Percentiles rank a stretch among this genome's conserved stretches.
These are phyloP conservation scores for Monopterus albus DNA, from an alignment of 2,113 vertebrate genomes.

Conservation along the genomic window DNA sequence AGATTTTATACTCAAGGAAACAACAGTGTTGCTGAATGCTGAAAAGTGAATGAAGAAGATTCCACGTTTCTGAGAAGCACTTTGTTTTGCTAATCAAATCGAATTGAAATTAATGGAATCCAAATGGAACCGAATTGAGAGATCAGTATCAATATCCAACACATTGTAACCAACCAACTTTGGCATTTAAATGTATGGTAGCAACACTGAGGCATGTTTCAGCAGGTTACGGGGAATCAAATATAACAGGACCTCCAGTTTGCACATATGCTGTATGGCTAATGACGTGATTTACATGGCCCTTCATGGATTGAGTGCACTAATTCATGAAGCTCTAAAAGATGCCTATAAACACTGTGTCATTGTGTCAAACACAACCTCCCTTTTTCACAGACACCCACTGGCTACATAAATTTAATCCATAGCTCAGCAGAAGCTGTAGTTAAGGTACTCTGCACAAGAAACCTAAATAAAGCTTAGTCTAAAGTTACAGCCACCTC, in stretches of 20 bases:
- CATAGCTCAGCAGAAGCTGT: slow-evolving; percentile 34
- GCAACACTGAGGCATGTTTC: no score
- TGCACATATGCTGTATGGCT: slow-evolving; percentile 13
- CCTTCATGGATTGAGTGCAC: background rate
- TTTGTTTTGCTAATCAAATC: no score
- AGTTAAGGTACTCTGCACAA: slow-evolving; percentile 60
- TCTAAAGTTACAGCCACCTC: slow-evolving; percentile 57
- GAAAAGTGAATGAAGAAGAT: no score
- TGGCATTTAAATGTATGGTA: no score
- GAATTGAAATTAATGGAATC: no score
- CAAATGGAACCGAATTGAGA: no score
- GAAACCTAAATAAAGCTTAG: slow-evolving; percentile 54
- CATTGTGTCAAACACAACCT: slow-evolving; percentile 50
- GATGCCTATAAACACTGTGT: slow-evolving; percentile 26
- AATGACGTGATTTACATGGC: background rate
- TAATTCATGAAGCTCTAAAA: slow-evolving; percentile 14
- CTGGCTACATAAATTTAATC: slow-evolving; percentile 56
- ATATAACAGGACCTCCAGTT: background rate
- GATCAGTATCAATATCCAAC: no score
- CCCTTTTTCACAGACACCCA: slow-evolving; percentile 22
- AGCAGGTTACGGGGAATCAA: background rate
- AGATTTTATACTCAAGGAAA: no score
- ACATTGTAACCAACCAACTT: no score
- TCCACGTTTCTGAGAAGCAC: no score
- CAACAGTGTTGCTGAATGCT: no score